Evolutionary conservation across 2,797 vertebrate species (phyloP), one percentile per base, ranked within the genome.

Genomic region (Discoglossus pictus): DNA sequence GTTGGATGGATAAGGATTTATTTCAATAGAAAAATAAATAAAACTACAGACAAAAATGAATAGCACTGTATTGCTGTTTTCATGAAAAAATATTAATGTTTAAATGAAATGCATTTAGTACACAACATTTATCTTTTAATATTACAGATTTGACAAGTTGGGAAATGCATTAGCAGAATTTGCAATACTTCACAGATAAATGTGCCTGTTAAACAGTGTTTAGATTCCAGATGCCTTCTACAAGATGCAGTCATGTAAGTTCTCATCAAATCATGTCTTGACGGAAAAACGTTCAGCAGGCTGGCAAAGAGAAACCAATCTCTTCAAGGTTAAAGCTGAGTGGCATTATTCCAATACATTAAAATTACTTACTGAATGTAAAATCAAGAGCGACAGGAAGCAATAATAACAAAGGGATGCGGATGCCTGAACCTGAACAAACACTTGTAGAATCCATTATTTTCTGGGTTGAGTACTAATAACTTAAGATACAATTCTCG

Each of bases 331-430:
- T 39, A 60, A 34, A 52, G 17, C 20, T 34, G 25, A 65, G 39
- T 36, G 44, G 52, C 16, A 17, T 54, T 73, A 17, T 25, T 15
- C 7, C 7, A 16, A 46, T 44, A 44, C 18, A 40, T 35, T 54
- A 54, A 25, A 48, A 18, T 54, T 47, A 35, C 35, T 24, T 56
- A 51, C 36, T 25, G 17, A 58, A 15, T 43, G 44, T 51, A 44
- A 48, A 68, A 61, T 35, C 65, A 46, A 46, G 27, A 68, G 38
- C 20, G 65, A 61, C 65, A 53, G 39, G 65, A 68, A 17, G 18
- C 47, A 44, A 46, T 68, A 68, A 60, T 24, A 60, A 11, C 43
- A 53, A 10, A 58, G 27, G 8, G 52, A 60, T 31, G 18, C 25
- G 18, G 46, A 43, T 36, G 21, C 46, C 24, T n/a, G 55, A 20